phyloP scores from a whole-genome alignment of 2,113 vertebrate species.

The Saimiri boliviensis region DNA sequence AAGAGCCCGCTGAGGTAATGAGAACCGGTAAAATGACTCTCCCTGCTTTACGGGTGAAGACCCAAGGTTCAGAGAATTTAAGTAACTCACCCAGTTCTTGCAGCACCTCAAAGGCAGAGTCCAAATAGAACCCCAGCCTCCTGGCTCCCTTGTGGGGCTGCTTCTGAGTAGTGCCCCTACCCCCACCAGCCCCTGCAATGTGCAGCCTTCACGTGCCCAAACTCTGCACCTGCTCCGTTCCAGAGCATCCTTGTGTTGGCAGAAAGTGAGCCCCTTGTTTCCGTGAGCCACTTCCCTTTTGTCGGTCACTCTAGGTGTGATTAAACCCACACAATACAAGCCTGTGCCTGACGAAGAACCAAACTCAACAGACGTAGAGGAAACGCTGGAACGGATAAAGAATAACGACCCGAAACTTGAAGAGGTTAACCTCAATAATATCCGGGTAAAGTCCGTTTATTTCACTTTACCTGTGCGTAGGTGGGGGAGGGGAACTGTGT shows the following conservation, averaged over 20 bases:
- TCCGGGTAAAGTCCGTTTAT: conserved; percentile 86
- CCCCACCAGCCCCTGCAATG: rapidly evolving
- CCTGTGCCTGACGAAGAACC: conserved; percentile 96
- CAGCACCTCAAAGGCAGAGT: not conserved
- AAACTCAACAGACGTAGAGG: conserved; percentile 95
- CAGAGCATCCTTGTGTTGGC: not conserved
- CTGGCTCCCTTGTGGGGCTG: not conserved
- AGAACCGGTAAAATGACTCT: not conserved
- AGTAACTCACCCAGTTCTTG: not conserved
- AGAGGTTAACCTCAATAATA: conserved; percentile 99
- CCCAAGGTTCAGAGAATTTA: not conserved
- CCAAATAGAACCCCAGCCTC: not conserved
- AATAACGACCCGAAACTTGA: conserved; percentile 93
- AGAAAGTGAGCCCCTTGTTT: not conserved
- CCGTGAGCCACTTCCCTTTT: not conserved
- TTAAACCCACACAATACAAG: conserved; percentile 97
- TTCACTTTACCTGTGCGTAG: not conserved
- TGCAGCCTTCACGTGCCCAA: not conserved
- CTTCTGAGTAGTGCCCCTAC: not conserved
- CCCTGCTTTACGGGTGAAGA: not conserved
- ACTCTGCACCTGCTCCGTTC: not conserved
- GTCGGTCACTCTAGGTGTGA: conserved; percentile 89
- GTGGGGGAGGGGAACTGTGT: too few species aligned
- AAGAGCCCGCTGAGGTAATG: not conserved
- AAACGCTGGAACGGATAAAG: conserved; percentile 92